Base-by-base conservation (phyloP, 1,140 invertebrate genomes). In the Dreissena rostriformis region DNA sequence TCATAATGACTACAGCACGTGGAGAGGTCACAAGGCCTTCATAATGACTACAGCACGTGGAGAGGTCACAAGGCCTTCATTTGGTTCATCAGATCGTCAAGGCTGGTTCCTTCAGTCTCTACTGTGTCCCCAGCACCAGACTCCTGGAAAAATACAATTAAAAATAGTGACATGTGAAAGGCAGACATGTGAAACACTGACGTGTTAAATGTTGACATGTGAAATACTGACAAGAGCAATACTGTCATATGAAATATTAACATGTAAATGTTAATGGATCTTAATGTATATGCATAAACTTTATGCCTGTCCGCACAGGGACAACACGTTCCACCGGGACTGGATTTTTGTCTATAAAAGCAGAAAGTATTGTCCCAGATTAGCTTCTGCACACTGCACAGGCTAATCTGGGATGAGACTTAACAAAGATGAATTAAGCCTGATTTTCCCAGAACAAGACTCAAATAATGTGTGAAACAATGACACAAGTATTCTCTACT, bases 81-180 rank as follows among this genome's bases (percentile, higher is more conserved):
- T 94, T 97, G 95, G 51, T 95, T 95, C 97, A 98, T 98, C 71
- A 98, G 94, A 79, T 98, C 97, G 80, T 98, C 97, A 77, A 98
- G 94, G 88, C 95, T 96, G 57, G 94, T 86, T 57, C 95, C 95
- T 87, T 89, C 91, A 22, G 86, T 88, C 66, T 82, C 81, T 11
- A 90, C 88, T 77, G 80, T 85, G 24, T 73, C 53, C 39, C 70
- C 72, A 49, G 67, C 17, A 61, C 11, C 57, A 61, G 57, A 61
- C 17, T 61, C 22, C 57, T 61, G 57, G 2, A 61, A 61, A 24
- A 61, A 61, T 61, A 19, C 12, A 12, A 14, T 57, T 61, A 6
- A n/a, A 24, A n/a, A n/a, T 61, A 61, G 17, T 61, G 17, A 61
- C 17, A 61, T 19, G 57, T 61, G 57, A 61, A 61, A 61, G 17